A percentile compares a stretch with the other conserved stretches of the same genome.
Evolutionary conservation across 2,113 vertebrate species (phyloP).

Genomic region (Dissostichus mawsoni): DNA sequence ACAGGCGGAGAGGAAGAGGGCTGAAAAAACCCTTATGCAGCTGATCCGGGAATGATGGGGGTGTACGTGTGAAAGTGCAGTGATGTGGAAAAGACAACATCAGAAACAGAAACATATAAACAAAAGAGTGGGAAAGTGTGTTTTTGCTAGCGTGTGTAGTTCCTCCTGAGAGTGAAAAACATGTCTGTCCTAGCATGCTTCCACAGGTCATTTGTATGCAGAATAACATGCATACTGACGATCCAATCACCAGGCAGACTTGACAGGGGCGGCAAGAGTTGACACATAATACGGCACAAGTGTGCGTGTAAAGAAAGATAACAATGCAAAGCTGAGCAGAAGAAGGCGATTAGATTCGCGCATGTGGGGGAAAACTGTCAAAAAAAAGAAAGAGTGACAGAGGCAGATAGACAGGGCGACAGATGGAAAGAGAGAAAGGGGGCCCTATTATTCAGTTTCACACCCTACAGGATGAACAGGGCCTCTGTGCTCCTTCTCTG

Average conservation of each 20-base stretch:
- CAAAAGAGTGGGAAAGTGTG: slow-evolving; percentile 39
- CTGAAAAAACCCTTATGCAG: slow-evolving; percentile 62
- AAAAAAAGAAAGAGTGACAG: neutral
- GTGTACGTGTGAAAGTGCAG: slow-evolving; percentile 51
- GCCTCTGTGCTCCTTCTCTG: slow-evolving; percentile 80
- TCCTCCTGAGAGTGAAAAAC: neutral
- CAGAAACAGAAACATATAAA: slow-evolving; percentile 60
- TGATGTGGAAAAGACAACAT: slow-evolving; percentile 68
- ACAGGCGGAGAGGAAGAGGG: slow-evolving; percentile 26
- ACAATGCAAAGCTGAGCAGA: slow-evolving; percentile 18
- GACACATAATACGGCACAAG: slow-evolving; percentile 38
- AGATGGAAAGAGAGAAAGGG: slow-evolving; percentile 46
- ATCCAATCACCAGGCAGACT: slow-evolving; percentile 32
- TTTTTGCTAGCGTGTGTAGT: slow-evolving; percentile 2
- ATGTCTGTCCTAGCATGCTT: slow-evolving; percentile 17
- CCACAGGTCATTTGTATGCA: slow-evolving; percentile 56
- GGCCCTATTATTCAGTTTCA: slow-evolving; percentile 65
- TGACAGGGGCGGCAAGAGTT: slow-evolving; percentile 60
- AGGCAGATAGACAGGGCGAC: slow-evolving; percentile 45
- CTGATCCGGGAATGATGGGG: slow-evolving; percentile 52
- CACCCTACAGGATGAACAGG: slow-evolving; percentile 76
- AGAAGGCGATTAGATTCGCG: neutral
- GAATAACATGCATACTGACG: slow-evolving; percentile 62
- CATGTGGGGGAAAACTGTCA: slow-evolving; percentile 41
- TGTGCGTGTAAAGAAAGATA: slow-evolving; percentile 12